Conservation (phyloP, 1,140 invertebrate species). For the Coboldia fuscipes region DNA sequence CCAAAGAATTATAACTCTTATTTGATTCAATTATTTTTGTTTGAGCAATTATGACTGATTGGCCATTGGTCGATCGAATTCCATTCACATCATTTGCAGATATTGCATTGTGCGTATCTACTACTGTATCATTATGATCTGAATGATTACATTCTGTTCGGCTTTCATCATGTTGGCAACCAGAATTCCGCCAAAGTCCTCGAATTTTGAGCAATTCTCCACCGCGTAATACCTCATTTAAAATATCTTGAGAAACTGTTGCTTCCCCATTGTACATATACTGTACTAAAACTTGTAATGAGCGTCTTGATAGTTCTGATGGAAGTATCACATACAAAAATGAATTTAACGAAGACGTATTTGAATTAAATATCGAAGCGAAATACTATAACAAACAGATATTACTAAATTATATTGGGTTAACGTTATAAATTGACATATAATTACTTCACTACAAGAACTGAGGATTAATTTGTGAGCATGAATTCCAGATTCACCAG, state of each 20-base stretch:
- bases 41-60: too few relatives aligned
- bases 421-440: not conserved
- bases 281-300: constrained; percentile 57
- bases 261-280: constrained; percentile 75
- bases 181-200: constrained; percentile 40
- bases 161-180: constrained; percentile 20
- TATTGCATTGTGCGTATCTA: constrained; percentile 8
- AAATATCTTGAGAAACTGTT: constrained; percentile 60
- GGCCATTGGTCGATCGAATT: constrained; percentile 7
- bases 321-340: constrained; percentile 55
- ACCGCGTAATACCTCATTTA: constrained; percentile 54
- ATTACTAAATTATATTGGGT: not conserved
- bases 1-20: too few relatives aligned
- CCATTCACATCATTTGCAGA: constrained; percentile 11
- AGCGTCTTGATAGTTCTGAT: constrained; percentile 53
- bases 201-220: constrained; percentile 57
- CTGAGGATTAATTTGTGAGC: constrained; percentile 73
- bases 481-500: constrained; percentile 56
- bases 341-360: constrained; percentile 22
- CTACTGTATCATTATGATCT: constrained; percentile 17
- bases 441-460: constrained; percentile 39
- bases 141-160: constrained; percentile 18
- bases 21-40: too few relatives aligned
- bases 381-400: constrained; percentile 23
- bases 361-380: constrained; percentile 18